Conservation (phyloP, 2,113 vertebrate species). For the Hippopotamus amphibius region DNA sequence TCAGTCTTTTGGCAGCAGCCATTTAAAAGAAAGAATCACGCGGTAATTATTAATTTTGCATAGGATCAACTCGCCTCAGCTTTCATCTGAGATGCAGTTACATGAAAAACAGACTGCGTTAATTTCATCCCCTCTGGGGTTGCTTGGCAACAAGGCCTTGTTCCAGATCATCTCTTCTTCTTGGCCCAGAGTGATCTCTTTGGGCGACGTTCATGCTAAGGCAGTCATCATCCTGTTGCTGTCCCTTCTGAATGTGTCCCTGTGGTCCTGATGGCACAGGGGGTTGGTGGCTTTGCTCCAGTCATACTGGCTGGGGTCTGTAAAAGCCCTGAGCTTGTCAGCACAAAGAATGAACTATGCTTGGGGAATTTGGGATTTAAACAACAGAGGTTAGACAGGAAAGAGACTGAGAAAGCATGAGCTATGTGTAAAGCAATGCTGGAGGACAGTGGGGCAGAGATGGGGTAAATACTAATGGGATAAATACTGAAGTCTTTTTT, state of each 20-base stretch:
- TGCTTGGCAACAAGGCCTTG: constrained; percentile 78
- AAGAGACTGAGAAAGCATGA: not conserved
- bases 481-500: not conserved
- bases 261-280: not conserved
- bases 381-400: not conserved
- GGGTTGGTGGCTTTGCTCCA: not conserved
- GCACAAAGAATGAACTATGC: not conserved
- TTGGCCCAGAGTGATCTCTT: constrained; percentile 71
- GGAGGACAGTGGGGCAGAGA: not conserved
- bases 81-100: constrained; percentile 79
- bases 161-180: constrained; percentile 68
- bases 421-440: not conserved
- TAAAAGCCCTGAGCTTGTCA: not conserved
- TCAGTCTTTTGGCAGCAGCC: constrained; percentile 57
- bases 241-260: constrained; percentile 35
- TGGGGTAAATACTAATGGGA: not conserved
- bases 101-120: constrained; percentile 79
- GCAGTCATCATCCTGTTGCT: constrained; percentile 51
- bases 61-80: constrained; percentile 71
- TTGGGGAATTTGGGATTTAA: constrained; percentile 7
- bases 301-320: not conserved
- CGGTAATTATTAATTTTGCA: constrained; percentile 81
- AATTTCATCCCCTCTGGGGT: constrained; percentile 79
- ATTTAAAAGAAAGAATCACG: constrained; percentile 70
- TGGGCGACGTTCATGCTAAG: constrained; percentile 16